A percentile compares a stretch with the other conserved stretches of the same genome.
Conservation (phyloP, 1,140 invertebrate genomes). For the Hylaeus volcanicus region DNA sequence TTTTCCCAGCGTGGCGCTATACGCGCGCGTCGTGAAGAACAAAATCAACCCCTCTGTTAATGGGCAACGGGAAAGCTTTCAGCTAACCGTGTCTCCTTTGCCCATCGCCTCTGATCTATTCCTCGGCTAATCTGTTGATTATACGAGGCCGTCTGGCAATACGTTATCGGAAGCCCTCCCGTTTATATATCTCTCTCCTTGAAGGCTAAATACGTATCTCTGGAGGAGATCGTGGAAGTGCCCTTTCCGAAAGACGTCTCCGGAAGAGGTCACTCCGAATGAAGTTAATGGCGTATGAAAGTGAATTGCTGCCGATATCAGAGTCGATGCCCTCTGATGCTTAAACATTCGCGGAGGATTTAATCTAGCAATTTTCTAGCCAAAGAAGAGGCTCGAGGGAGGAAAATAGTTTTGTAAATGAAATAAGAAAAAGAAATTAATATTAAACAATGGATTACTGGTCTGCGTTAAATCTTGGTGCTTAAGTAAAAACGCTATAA, state of each 20-base stretch:
- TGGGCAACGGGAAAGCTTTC: conserved; percentile 80
- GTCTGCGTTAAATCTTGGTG: too few species aligned
- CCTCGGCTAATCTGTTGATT: conserved; percentile 80
- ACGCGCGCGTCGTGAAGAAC: conserved; percentile 66
- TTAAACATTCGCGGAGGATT: not conserved
- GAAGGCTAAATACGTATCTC: conserved; percentile 41
- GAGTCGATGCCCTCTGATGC: not conserved
- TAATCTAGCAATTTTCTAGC: not conserved
- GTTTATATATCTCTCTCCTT: conserved; percentile 43
- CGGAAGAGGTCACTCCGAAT: conserved; percentile 27
- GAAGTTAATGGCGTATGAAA: conserved; percentile 38
- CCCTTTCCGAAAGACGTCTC: conserved; percentile 48
- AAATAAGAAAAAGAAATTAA: not conserved
- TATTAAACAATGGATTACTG: not conserved
- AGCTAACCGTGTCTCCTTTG: conserved; percentile 76
- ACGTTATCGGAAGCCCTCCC: conserved; percentile 75
- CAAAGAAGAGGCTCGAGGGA: not conserved
- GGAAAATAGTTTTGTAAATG: too few species aligned
- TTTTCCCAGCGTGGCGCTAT: conserved; percentile 74
- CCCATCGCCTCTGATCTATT: conserved; percentile 78
- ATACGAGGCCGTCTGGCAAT: conserved; percentile 78
- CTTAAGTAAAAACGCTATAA: too few species aligned
- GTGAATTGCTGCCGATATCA: conserved; percentile 25
- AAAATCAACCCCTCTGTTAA: conserved; percentile 77
- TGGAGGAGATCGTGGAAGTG: conserved; percentile 50